Evolutionary conservation across 1,140 invertebrate genomes (phyloP).

Genomic region (Meloidogyne floridensis): DNA sequence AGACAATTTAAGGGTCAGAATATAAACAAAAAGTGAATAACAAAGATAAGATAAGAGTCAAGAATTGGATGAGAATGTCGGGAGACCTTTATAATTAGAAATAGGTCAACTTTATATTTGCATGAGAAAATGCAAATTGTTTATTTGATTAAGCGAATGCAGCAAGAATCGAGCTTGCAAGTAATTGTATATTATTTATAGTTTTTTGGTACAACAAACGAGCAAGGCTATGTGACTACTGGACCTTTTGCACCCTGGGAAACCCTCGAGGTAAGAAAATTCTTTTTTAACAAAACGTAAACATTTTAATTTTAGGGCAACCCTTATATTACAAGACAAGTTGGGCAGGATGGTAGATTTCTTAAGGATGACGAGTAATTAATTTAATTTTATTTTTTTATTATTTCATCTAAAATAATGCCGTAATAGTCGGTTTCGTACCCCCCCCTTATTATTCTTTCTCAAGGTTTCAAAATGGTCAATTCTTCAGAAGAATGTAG

Average conservation of each 20-base stretch:
- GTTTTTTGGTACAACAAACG: slow-evolving; percentile 63
- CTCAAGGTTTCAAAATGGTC: no score
- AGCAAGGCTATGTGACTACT: slow-evolving; percentile 42
- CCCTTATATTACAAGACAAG: slow-evolving; percentile 40
- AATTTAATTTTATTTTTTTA: neutral
- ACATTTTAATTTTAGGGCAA: slow-evolving; percentile 41
- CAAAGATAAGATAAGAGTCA: no score
- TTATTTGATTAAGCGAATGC: no score
- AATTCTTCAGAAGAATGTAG: no score
- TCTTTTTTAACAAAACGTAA: slow-evolving; percentile 1
- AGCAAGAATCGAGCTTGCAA: neutral
- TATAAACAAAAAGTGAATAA: no score
- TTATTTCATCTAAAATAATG: neutral
- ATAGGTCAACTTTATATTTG: no score
- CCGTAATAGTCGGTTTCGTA: no score
- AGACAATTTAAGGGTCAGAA: no score
- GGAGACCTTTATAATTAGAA: no score
- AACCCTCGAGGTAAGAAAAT: slow-evolving; percentile 38
- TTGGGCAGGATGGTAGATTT: slow-evolving; percentile 45
- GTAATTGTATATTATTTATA: slow-evolving; percentile 27
- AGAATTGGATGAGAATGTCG: no score
- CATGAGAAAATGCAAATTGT: no score
- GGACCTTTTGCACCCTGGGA: slow-evolving; percentile 43
- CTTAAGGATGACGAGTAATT: slow-evolving; percentile 36
- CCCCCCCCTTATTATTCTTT: no score